Conservation (phyloP, 2,113 vertebrate species). For the Sialia sialis region DNA sequence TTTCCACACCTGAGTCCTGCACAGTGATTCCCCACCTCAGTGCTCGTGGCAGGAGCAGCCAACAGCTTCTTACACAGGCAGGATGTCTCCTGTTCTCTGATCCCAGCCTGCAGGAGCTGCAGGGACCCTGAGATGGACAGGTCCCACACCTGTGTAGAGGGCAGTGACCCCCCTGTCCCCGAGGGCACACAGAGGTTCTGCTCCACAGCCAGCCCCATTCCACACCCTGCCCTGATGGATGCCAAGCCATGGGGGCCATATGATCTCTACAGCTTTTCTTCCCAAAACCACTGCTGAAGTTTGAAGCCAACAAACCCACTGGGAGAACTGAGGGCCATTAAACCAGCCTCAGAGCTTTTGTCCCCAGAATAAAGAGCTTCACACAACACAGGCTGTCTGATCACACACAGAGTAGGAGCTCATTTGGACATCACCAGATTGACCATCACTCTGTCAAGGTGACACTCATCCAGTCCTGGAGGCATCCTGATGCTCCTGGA, state of each 20-base stretch:
- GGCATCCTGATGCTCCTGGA: background rate
- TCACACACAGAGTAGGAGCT: background rate
- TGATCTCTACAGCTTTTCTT: background rate
- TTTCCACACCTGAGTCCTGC: background rate
- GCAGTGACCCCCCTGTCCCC: fast-evolving
- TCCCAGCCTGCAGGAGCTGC: background rate
- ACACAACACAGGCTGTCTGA: constrained; percentile 38
- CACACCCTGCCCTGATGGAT: background rate
- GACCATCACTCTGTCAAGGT: background rate
- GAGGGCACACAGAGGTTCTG: background rate
- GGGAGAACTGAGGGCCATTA: constrained; percentile 27
- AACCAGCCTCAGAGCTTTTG: constrained; percentile 13
- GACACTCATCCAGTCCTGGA: background rate
- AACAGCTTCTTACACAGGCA: fast-evolving
- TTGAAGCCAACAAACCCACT: background rate
- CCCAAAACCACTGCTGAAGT: background rate
- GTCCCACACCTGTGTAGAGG: background rate
- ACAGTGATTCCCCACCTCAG: background rate
- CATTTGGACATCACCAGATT: background rate
- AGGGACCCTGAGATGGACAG: background rate
- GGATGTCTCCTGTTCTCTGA: background rate
- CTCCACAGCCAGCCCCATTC: background rate
- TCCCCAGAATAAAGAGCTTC: constrained; percentile 55
- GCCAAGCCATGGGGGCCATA: background rate
- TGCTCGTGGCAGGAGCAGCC: background rate